Evolutionary conservation across 2,888 invertebrate species (phyloP).

Genomic region (Branchipolynoe longqiensis): DNA sequence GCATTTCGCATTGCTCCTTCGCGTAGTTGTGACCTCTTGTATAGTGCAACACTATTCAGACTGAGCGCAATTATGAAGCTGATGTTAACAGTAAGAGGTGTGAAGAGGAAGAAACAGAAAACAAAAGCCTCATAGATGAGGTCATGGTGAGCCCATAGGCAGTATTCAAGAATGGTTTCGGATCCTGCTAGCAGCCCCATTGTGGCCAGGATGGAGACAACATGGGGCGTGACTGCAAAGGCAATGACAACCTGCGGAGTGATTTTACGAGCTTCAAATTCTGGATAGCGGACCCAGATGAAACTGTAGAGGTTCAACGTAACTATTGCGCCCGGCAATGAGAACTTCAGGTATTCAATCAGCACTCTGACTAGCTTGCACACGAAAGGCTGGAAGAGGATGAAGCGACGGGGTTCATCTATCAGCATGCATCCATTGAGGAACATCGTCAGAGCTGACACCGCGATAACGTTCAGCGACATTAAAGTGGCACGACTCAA

Average conservation of each 20-base stretch:
- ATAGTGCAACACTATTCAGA: background rate
- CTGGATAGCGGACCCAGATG: background rate
- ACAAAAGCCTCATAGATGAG: background rate
- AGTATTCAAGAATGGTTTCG: background rate
- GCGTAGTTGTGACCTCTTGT: background rate
- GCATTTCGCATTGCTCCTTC: background rate
- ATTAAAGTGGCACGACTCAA: background rate
- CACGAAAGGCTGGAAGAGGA: background rate
- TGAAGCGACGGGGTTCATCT: too few species aligned
- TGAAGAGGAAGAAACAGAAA: background rate
- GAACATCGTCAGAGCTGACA: background rate
- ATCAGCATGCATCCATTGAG: constrained; percentile 5
- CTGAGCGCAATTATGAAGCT: background rate
- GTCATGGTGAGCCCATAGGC: background rate
- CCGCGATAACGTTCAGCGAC: background rate
- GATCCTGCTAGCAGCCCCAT: background rate
- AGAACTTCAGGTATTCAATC: background rate
- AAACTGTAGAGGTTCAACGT: background rate
- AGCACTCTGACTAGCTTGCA: background rate
- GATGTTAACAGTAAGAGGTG: background rate
- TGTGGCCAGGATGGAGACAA: background rate
- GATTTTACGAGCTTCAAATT: background rate
- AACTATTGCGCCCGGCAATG: background rate
- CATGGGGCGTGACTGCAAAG: background rate
- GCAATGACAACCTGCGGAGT: background rate